A percentile compares a stretch with the other conserved stretches of the same genome.
These are phyloP conservation scores for Tenthredo livida DNA, from an alignment of 2,888 invertebrate species.

Conservation along the genomic window DNA sequence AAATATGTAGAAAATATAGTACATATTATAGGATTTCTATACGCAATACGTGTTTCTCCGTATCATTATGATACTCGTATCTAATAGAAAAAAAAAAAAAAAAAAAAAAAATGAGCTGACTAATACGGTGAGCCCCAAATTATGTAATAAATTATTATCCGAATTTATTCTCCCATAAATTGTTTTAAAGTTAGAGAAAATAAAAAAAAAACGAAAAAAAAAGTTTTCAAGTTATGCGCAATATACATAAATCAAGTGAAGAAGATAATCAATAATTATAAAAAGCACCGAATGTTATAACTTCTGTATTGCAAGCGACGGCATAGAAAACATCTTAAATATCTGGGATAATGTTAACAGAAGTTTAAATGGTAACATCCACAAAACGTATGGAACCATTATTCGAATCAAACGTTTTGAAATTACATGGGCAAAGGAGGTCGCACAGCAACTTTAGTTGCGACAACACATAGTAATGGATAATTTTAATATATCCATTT, in stretches of 20 bases:
- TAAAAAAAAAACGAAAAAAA: too few relatives aligned
- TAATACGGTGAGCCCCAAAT: neutral
- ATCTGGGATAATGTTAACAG: neutral
- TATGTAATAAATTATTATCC: neutral
- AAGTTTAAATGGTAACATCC: neutral
- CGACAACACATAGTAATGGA: neutral
- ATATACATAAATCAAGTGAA: constrained; percentile 24
- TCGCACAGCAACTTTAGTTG: neutral
- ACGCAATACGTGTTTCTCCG: neutral
- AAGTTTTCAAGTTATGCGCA: neutral
- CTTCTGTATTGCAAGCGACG: constrained; percentile 1
- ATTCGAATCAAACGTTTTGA: neutral
- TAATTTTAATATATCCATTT: neutral
- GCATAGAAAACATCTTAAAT: neutral
- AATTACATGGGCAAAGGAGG: neutral
- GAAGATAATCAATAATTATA: constrained; percentile 32
- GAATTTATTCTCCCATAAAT: neutral
- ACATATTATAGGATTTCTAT: constrained; percentile 17
- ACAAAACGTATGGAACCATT: neutral
- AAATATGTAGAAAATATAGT: constrained; percentile 40
- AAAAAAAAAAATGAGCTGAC: constrained; percentile 4
- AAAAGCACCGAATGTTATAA: constrained; percentile 39
- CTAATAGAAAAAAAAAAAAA: neutral
- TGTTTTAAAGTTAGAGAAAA: neutral
- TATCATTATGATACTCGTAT: constrained; percentile 44